Evolutionary conservation across 1,140 invertebrate genomes (phyloP), one percentile per base, ranked within the genome.

Genomic region (Acromyrmex echinatior): DNA sequence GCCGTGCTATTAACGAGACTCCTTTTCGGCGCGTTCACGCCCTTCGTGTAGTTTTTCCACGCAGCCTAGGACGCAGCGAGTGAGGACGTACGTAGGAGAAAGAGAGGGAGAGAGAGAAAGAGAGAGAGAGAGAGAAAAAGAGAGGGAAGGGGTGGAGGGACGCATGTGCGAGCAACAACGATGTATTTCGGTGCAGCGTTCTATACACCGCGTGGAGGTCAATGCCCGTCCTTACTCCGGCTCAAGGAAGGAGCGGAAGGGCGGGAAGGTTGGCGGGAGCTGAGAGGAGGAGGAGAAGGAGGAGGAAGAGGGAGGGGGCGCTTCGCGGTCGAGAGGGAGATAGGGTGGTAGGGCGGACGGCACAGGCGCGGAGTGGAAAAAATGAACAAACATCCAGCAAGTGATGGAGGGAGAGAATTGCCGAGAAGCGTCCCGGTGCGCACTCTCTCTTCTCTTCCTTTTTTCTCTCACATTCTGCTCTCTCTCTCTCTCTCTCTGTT

Each of bases 181-280:
- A 93, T 92, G 89, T 95, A 95, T 95, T 95, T 95, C 93, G 94
- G 94, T 95, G 94, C 94, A 95, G 94, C 93, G 94, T 93, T 93
- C 92, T 91, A 93, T 93, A 94, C 93, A 95, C 92, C 92, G 94
- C 90, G 91, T 90, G 91, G 94, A 95, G 95, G 95, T 95, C 95
- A 95, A 95, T 95, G 95, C 94, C 95, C 95, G 95, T 95, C 94
- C 95, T 95, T 95, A 95, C 95, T 94, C 94, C 93, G 93, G 92
- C 93, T 92, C 93, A 94, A 95, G 94, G 93, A 94, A 94, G 91
- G 92, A 92, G 92, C 87, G 86, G 63, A 60, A 82, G 71, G 90
- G 86, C 90, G 70, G 70, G 80, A 56, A 81, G 49, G 78, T 88
- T 73, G 77, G 79, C 77, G 84, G 84, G 39, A 71, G 78, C 49